Evolutionary conservation across 2,113 vertebrate species (phyloP).

Genomic region (Cyanoderma ruficeps): DNA sequence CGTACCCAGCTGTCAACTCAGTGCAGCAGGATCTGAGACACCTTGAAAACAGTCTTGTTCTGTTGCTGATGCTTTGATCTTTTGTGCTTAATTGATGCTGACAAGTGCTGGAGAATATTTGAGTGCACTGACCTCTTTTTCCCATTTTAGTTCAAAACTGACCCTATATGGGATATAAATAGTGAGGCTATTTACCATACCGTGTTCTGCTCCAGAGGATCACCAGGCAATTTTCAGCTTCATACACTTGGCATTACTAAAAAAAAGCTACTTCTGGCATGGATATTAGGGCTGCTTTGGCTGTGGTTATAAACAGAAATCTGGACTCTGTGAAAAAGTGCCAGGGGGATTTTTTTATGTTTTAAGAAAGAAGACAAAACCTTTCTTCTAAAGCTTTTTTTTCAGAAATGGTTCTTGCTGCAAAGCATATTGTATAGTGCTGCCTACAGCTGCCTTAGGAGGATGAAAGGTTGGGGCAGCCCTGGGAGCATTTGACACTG

Average conservation of each 20-base stretch:
- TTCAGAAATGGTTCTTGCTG: neutral
- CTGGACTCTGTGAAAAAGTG: neutral
- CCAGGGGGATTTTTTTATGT: neutral
- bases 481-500: conserved; percentile 16
- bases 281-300: neutral
- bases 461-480: neutral
- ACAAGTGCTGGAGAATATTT: neutral
- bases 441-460: neutral
- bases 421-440: neutral
- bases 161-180: neutral
- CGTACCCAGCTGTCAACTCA: neutral
- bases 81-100: neutral
- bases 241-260: conserved; percentile 3
- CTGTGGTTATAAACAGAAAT: conserved; percentile 7
- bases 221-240: conserved; percentile 33
- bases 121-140: neutral
- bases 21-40: neutral
- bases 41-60: neutral
- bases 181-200: conserved; percentile 1
- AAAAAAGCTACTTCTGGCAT: conserved; percentile 24
- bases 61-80: conserved; percentile 29
- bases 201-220: neutral
- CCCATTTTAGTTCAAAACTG: neutral
- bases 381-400: neutral
- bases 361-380: neutral